Conservation (phyloP, 2,797 vertebrate species). For the Notolepis coatsorum region DNA sequence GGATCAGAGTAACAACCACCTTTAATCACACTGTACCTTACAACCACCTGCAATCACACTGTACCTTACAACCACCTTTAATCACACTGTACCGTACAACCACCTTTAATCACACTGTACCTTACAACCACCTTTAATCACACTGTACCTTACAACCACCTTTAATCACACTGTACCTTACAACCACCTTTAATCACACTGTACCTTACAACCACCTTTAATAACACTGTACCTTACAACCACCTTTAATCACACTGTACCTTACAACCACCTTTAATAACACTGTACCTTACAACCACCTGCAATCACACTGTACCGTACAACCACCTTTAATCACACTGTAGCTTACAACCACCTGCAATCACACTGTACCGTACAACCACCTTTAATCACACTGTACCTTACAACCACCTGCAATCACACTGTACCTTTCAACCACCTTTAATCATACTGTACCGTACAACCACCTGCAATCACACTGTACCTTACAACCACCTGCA, state of each 20-base stretch:
- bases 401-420: no score
- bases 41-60: no score
- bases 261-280: not conserved
- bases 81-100: slow-evolving; percentile 41
- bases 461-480: no score
- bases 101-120: no score
- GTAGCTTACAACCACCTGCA: slow-evolving; percentile 40
- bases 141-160: no score
- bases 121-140: slow-evolving; percentile 19
- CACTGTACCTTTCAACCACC: slow-evolving; percentile 59
- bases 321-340: slow-evolving; percentile 51
- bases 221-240: no score
- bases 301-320: no score
- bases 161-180: no score
- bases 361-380: no score
- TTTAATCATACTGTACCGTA: slow-evolving; percentile 44
- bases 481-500: slow-evolving; percentile 25
- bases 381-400: slow-evolving; percentile 4
- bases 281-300: no score
- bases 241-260: no score
- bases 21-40: slow-evolving; percentile 9
- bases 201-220: slow-evolving; percentile 41
- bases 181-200: slow-evolving; percentile 51
- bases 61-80: slow-evolving; percentile 56
- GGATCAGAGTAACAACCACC: slow-evolving; percentile 53